phyloP scores from a whole-genome alignment of 2,113 vertebrate species.

The Tragelaphus imberbis region DNA sequence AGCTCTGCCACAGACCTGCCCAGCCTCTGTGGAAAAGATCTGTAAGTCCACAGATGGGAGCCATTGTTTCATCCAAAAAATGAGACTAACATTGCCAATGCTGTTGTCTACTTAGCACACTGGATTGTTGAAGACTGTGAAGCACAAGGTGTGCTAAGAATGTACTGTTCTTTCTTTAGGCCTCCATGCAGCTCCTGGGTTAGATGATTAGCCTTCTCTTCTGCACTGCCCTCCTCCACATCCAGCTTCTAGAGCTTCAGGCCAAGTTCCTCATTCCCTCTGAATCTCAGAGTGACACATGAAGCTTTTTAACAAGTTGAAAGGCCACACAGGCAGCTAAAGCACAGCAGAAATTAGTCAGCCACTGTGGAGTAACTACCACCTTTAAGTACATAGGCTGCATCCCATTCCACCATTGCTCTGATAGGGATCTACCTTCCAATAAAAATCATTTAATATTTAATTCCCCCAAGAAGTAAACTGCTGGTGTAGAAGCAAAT shows the following conservation, averaged over 20 bases:
- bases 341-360: neutral
- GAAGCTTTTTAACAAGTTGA: neutral
- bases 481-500: neutral
- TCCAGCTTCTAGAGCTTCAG: neutral
- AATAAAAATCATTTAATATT: neutral
- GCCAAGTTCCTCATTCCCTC: neutral
- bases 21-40: neutral
- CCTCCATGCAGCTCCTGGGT: neutral
- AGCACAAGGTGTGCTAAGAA: neutral
- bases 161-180: neutral
- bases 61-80: neutral
- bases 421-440: neutral
- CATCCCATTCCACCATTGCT: neutral
- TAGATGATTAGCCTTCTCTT: neutral
- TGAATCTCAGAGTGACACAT: neutral
- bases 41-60: neutral
- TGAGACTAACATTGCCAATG: neutral
- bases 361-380: neutral
- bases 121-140: neutral
- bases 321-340: neutral
- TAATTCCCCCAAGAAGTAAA: neutral
- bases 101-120: neutral
- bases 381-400: neutral
- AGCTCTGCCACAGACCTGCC: neutral
- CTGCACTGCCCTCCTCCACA: neutral